Evolutionary conservation across 1,140 invertebrate genomes (phyloP).

Genomic region (Arctopsyche grandis): DNA sequence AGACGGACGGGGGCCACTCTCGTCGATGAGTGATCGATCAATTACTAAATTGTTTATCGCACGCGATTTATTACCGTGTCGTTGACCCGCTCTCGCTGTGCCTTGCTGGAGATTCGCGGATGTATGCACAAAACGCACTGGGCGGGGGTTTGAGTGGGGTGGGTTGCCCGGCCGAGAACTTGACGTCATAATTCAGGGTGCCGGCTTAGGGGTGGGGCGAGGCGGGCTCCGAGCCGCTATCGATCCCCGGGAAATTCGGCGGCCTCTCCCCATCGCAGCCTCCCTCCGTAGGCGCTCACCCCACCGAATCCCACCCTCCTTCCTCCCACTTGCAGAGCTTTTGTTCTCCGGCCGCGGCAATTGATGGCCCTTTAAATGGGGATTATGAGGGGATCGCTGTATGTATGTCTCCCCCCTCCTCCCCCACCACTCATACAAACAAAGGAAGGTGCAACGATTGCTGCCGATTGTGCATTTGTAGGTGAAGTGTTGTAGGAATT

Average conservation of each 20-base stretch:
- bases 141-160: not conserved
- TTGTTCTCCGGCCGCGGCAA: slow-evolving; percentile 49
- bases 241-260: slow-evolving; percentile 52
- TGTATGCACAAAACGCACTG: no score
- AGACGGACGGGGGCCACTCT: not conserved
- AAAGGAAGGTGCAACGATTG: not conserved
- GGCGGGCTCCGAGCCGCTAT: slow-evolving; percentile 40
- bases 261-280: slow-evolving; percentile 5
- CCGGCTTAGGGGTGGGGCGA: not conserved
- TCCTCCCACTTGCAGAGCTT: slow-evolving; percentile 31
- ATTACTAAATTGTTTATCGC: no score
- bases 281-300: not conserved
- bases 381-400: slow-evolving; percentile 31
- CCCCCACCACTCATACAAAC: not conserved
- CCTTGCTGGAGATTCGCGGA: no score
- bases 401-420: no score
- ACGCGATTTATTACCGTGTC: no score
- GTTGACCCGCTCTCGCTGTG: no score
- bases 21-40: slow-evolving; percentile 16
- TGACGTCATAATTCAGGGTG: slow-evolving; percentile 53
- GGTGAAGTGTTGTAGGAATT: not conserved
- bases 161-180: slow-evolving; percentile 47
- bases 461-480: no score
- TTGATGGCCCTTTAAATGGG: slow-evolving; percentile 52
- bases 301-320: not conserved